Evolutionary conservation across 2,113 vertebrate genomes (phyloP).

Genomic region (Boleophthalmus pectinirostris): DNA sequence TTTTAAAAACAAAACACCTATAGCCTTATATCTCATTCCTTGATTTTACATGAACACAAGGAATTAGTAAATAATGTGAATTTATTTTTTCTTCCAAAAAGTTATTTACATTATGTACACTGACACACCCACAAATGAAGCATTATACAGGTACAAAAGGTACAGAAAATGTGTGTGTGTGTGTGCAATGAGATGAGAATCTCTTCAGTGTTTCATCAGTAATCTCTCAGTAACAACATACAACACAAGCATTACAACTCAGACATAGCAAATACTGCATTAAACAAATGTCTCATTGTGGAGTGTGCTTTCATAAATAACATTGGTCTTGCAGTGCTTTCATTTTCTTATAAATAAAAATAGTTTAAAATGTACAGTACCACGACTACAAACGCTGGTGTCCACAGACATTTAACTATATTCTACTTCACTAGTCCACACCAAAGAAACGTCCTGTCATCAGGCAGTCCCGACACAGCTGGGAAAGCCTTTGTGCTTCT

Average conservation of each 20-base stretch:
- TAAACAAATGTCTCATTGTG: conserved; percentile 49
- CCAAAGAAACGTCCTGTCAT: conserved; percentile 34
- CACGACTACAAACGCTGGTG: conserved; percentile 48
- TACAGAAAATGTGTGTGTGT: conserved; percentile 3
- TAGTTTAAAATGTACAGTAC: conserved; percentile 68
- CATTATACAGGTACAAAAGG: conserved; percentile 47
- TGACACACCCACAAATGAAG: conserved; percentile 41
- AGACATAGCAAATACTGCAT: conserved; percentile 54
- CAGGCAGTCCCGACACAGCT: conserved; percentile 16
- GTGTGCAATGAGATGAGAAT: conserved; percentile 31
- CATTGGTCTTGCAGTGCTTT: conserved; percentile 77
- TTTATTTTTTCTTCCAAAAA: conserved; percentile 70
- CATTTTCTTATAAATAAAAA: conserved; percentile 73
- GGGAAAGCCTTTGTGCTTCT: background rate
- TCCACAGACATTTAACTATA: conserved; percentile 43
- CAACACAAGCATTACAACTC: background rate
- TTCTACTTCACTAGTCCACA: conserved; percentile 53
- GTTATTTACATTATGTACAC: conserved; percentile 75
- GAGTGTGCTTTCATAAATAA: conserved; percentile 74
- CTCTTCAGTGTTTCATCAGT: conserved; percentile 57
- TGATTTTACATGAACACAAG: background rate
- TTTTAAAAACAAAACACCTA: too few species aligned
- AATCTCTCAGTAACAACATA: conserved; percentile 59
- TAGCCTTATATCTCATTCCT: too few species aligned
- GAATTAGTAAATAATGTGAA: conserved; percentile 50